Conservation (phyloP, 2,113 vertebrate genomes). For the Grammomys dolichurus region DNA sequence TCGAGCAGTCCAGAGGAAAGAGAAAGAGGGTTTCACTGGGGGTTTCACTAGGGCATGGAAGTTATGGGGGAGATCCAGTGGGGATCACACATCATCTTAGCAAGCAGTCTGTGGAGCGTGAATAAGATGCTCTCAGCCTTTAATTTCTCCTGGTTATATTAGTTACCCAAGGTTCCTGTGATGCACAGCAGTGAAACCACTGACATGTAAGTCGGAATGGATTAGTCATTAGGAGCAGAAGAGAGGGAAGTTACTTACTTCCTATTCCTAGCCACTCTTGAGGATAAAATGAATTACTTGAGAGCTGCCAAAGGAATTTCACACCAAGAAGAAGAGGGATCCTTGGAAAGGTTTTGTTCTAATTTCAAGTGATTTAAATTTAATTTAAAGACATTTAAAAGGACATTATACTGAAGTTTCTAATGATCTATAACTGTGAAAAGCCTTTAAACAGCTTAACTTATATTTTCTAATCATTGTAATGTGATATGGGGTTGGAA, state of each 20-base stretch:
- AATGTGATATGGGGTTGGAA: not conserved
- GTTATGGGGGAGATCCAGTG: not conserved
- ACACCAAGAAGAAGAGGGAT: not conserved
- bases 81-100: not conserved
- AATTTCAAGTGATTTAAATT: not conserved
- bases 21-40: not conserved
- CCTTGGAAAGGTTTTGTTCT: not conserved
- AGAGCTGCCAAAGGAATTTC: not conserved
- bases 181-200: not conserved
- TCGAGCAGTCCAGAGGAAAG: not conserved
- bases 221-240: not conserved
- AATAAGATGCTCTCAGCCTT: not conserved
- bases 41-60: not conserved
- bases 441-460: not conserved
- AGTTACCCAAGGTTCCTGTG: conserved; percentile 1
- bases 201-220: conserved; percentile 27
- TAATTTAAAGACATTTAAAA: conserved; percentile 3
- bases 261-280: not conserved
- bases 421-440: not conserved
- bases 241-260: not conserved
- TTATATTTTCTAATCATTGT: not conserved
- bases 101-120: not conserved
- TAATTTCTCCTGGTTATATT: conserved; percentile 36
- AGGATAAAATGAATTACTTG: not conserved
- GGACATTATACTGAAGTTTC: conserved; percentile 9